These are phyloP conservation scores for Coracias cyanogaster DNA, from an alignment of 2,797 vertebrate genomes.

Conservation along the genomic window DNA sequence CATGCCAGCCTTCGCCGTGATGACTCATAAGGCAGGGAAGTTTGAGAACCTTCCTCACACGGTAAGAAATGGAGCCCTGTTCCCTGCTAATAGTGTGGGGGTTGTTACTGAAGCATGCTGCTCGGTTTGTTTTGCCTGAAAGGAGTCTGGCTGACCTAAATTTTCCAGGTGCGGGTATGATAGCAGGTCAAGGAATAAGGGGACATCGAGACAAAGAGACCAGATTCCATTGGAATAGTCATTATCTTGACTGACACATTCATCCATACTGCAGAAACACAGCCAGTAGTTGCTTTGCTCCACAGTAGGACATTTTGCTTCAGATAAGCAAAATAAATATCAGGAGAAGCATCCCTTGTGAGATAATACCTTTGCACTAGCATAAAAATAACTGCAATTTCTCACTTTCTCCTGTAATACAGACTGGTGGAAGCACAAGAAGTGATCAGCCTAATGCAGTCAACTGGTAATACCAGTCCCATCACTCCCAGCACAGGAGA, in stretches of 20 bases:
- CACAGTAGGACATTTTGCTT: not conserved
- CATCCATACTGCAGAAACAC: not conserved
- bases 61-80: not conserved
- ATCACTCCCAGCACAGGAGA: not conserved
- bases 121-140: not conserved
- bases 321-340: conserved; percentile 28
- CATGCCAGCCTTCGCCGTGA: not conserved
- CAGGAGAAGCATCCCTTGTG: not conserved
- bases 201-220: accelerated
- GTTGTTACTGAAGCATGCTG: not conserved
- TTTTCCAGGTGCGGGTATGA: not conserved
- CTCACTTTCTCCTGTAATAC: not conserved
- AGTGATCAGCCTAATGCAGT: not conserved
- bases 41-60: not conserved
- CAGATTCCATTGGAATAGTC: not conserved
- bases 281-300: not conserved
- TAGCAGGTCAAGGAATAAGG: not conserved
- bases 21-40: conserved; percentile 28
- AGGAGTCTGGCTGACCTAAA: not conserved
- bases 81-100: not conserved
- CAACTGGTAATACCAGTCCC: not conserved
- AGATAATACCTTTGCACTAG: not conserved
- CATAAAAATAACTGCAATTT: conserved; percentile 8
- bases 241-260: not conserved
- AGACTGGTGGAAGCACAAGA: not conserved